These are phyloP conservation scores for Chromoteleia sp. DNA, from an alignment of 2,888 invertebrate species.

Conservation along the genomic window DNA sequence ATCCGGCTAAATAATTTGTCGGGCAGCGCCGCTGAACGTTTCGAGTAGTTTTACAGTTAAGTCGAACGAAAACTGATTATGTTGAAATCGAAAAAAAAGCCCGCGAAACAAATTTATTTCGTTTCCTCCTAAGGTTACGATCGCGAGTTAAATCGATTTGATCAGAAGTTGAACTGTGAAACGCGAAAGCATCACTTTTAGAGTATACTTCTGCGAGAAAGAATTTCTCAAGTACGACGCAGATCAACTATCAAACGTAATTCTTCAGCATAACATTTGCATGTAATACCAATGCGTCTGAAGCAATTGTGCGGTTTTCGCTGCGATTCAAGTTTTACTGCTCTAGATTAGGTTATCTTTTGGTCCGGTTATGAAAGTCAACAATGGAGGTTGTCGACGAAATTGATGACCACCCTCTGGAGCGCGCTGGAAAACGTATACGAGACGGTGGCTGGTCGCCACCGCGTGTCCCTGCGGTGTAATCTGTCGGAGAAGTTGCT, in stretches of 20 bases:
- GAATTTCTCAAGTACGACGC: no score
- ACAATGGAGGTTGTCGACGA: slow-evolving; percentile 58
- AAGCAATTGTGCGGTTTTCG: slow-evolving; percentile 52
- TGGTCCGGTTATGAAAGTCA: slow-evolving; percentile 62
- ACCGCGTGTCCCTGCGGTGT: slow-evolving; percentile 26
- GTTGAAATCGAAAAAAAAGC: no score
- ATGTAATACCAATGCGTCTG: slow-evolving; percentile 52
- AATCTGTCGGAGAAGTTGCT: slow-evolving; percentile 41
- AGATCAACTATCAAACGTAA: slow-evolving; percentile 4
- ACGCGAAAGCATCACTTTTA: no score
- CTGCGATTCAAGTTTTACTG: slow-evolving; percentile 55
- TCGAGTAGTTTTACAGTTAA: no score
- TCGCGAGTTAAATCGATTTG: no score
- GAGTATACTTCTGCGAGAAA: no score
- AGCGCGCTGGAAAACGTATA: slow-evolving; percentile 26
- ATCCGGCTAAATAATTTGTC: no score
- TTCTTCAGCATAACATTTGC: slow-evolving; percentile 49
- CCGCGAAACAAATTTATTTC: no score
- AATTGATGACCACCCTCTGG: slow-evolving; percentile 53
- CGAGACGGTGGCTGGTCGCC: slow-evolving; percentile 8
- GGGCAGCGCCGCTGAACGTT: no score
- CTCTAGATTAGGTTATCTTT: slow-evolving; percentile 59
- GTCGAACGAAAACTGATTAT: no score
- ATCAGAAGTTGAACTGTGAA: no score
- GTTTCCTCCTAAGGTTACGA: no score